A percentile compares a stretch with the other conserved stretches of the same genome.
phyloP scores from a whole-genome alignment of 2,888 invertebrate genomes.

The Xestobium rufovillosum region DNA sequence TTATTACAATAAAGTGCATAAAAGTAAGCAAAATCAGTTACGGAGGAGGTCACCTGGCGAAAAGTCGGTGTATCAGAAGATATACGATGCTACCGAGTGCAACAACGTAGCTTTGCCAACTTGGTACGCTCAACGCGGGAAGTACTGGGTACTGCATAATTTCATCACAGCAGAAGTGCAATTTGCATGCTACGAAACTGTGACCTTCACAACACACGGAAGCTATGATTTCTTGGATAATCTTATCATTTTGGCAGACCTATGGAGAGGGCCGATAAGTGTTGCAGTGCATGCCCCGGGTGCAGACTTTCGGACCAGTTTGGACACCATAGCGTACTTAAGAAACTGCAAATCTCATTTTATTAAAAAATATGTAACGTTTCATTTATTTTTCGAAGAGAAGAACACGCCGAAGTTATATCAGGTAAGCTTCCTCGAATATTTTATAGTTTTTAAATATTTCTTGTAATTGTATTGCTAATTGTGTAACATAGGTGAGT shows the following conservation, averaged over 20 bases:
- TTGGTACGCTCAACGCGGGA: conserved; percentile 22
- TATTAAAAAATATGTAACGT: conserved; percentile 70
- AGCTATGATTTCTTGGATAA: conserved; percentile 84
- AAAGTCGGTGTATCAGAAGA: not conserved
- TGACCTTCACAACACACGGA: conserved; percentile 81
- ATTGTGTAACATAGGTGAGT: too few species aligned
- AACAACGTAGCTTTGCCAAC: not conserved
- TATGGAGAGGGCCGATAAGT: conserved; percentile 79
- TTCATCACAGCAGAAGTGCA: conserved; percentile 58
- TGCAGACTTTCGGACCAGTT: conserved; percentile 62
- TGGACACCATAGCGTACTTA: conserved; percentile 69
- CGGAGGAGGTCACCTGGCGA: not conserved
- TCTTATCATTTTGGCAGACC: conserved; percentile 66
- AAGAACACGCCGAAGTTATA: conserved; percentile 71
- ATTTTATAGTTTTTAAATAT: not conserved
- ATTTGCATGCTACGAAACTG: conserved; percentile 65
- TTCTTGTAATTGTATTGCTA: not conserved
- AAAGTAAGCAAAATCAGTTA: not conserved
- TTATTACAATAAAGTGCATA: not conserved
- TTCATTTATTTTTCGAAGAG: conserved; percentile 77
- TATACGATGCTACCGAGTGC: not conserved
- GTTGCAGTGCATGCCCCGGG: conserved; percentile 79
- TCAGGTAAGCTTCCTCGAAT: too few species aligned
- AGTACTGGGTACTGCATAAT: conserved; percentile 75
- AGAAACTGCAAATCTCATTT: conserved; percentile 63